Conservation (phyloP, 2,888 invertebrate genomes). For the Pedicia rivosa region DNA sequence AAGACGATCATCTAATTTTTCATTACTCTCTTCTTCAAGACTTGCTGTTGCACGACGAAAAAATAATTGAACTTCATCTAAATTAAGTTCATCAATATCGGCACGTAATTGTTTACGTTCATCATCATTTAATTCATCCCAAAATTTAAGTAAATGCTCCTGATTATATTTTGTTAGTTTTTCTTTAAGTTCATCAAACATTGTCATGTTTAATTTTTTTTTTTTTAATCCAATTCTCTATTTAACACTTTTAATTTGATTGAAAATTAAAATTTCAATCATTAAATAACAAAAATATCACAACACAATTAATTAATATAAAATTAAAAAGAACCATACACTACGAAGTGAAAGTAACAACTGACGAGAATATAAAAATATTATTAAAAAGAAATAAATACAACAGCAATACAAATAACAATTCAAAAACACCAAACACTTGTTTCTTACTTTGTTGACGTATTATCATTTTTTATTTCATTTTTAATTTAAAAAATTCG, state of each 20-base stretch:
- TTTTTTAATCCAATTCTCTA: not conserved
- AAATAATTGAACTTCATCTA: constrained; percentile 52
- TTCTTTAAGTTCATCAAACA: constrained; percentile 35
- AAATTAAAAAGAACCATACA: not conserved
- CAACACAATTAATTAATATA: too few relatives aligned
- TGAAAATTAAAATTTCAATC: too few relatives aligned
- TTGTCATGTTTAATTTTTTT: constrained; percentile 29
- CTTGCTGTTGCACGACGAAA: constrained; percentile 48
- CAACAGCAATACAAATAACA: too few relatives aligned
- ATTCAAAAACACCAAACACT: too few relatives aligned
- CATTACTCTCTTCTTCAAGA: constrained; percentile 40
- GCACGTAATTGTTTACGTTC: constrained; percentile 36
- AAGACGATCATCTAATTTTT: constrained; percentile 63
- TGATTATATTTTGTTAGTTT: constrained; percentile 49
- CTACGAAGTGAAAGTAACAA: constrained; percentile 4
- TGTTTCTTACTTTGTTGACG: too few relatives aligned
- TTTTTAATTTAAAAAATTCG: too few relatives aligned
- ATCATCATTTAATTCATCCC: constrained; percentile 50
- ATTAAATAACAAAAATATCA: too few relatives aligned
- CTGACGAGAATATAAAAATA: too few relatives aligned
- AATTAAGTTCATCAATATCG: constrained; percentile 52
- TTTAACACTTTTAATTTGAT: not conserved
- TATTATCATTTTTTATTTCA: too few relatives aligned
- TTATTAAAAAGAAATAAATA: too few relatives aligned
- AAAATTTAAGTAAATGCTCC: constrained; percentile 67